Evolutionary conservation across 2,888 invertebrate species (phyloP).

Genomic region (Nematopogon swammerdamellus): DNA sequence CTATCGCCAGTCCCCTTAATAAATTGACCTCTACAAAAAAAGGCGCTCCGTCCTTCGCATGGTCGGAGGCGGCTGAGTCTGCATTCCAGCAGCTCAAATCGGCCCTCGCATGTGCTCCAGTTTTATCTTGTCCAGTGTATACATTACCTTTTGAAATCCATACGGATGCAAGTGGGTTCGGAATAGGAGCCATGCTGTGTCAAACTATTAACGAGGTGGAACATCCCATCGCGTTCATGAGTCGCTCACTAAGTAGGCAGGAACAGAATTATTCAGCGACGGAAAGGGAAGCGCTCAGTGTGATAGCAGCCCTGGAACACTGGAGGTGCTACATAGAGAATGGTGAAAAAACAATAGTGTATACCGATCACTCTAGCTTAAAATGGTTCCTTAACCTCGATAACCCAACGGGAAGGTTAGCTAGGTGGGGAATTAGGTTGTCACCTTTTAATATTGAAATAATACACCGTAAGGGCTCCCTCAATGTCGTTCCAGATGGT

Average conservation of each 20-base stretch:
- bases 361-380: conserved; percentile 15
- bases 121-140: conserved; percentile 3
- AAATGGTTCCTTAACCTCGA: conserved; percentile 9
- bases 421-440: conserved; percentile 4
- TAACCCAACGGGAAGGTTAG: conserved; percentile 3
- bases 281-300: too few relatives aligned
- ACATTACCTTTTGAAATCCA: conserved; percentile 3
- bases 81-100: conserved; percentile 12
- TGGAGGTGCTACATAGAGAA: too few relatives aligned
- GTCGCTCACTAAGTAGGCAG: conserved; percentile 5
- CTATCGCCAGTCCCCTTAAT: conserved; percentile 13
- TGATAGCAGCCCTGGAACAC: conserved; percentile 7
- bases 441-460: conserved; percentile 2
- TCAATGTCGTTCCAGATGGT: conserved; percentile 6
- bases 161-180: conserved; percentile 3
- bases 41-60: not conserved
- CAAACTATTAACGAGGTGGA: too few relatives aligned
- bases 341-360: conserved; percentile 7
- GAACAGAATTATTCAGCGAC: conserved; percentile 12
- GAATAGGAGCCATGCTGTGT: not conserved
- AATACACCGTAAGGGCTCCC: conserved; percentile 7
- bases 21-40: conserved; percentile 13
- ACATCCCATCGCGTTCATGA: conserved; percentile 9
- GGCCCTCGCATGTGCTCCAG: conserved; percentile 1
- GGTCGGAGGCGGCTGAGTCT: conserved; percentile 10